Percentiles rank a stretch among this genome's conserved stretches.
Conservation (phyloP, 2,113 vertebrate genomes). For the Cynopterus brachyotis region DNA sequence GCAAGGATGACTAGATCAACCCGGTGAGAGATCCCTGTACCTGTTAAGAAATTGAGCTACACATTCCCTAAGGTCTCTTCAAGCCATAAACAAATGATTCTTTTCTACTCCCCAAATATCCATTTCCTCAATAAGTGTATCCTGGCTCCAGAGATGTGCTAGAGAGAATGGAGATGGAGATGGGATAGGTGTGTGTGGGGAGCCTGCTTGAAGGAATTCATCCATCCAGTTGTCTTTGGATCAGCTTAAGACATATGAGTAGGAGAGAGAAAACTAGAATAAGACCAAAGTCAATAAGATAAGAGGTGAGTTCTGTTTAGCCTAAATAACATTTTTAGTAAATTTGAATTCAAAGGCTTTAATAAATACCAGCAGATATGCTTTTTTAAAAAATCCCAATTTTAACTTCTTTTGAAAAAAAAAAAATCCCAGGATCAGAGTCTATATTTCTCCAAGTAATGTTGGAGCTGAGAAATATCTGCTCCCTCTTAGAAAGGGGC, state of each 20-base stretch:
- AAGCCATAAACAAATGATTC: not conserved
- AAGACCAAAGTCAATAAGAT: not conserved
- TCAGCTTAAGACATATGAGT: not conserved
- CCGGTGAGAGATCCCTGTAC: not conserved
- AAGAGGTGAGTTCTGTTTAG: not conserved
- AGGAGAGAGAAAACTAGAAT: not conserved
- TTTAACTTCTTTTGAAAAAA: constrained; percentile 14
- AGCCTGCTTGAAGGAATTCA: not conserved
- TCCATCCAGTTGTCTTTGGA: not conserved
- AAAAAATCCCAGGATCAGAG: not conserved
- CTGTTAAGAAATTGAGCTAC: not conserved
- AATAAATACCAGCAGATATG: not conserved
- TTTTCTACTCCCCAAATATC: not conserved
- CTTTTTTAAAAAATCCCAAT: not conserved
- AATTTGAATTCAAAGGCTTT: not conserved
- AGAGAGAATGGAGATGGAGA: not conserved
- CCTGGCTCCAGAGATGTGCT: not conserved
- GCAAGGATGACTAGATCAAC: not conserved
- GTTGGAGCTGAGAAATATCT: not conserved
- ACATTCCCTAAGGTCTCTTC: not conserved
- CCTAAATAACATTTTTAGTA: not conserved
- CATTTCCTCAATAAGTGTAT: not conserved
- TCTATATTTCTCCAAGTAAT: not conserved
- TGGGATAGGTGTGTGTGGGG: not conserved
- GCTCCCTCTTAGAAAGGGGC: not conserved